Percentiles rank a stretch among this genome's conserved stretches.
phyloP scores from a whole-genome alignment of 1,140 invertebrate species.

The Lepidostoma basale region DNA sequence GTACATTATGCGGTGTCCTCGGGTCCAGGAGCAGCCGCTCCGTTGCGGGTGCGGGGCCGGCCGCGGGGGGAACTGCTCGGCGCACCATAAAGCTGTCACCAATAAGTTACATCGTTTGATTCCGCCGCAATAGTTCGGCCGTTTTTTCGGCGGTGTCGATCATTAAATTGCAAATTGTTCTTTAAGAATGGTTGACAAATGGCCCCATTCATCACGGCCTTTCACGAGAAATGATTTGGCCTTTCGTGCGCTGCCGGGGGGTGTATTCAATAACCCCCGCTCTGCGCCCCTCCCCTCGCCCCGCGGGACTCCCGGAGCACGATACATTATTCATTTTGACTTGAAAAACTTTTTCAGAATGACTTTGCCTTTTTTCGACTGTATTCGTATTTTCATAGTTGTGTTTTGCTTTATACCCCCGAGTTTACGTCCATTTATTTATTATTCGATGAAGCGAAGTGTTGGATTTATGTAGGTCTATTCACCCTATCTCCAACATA shows the following conservation, averaged over 20 bases:
- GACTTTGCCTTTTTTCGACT: constrained; percentile 37
- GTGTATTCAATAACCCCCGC: constrained; percentile 30
- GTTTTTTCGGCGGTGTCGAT: constrained; percentile 25
- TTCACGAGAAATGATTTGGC: constrained; percentile 41
- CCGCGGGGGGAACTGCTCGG: background rate
- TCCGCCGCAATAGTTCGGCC: constrained; percentile 6
- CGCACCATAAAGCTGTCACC: constrained; percentile 4
- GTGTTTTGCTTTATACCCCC: constrained; percentile 25
- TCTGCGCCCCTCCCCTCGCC: background rate
- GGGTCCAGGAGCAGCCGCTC: background rate
- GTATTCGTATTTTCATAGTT: constrained; percentile 36
- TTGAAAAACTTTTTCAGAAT: constrained; percentile 40
- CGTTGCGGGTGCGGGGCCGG: background rate
- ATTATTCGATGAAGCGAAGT: constrained; percentile 15
- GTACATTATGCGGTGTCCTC: constrained; percentile 1
- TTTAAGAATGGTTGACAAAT: constrained; percentile 37
- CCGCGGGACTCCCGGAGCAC: constrained; percentile 10
- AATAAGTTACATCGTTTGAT: constrained; percentile 18
- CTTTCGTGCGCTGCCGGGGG: background rate
- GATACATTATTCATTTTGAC: constrained; percentile 42
- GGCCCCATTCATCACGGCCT: constrained; percentile 30
- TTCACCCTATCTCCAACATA: background rate
- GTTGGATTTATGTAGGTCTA: constrained; percentile 8
- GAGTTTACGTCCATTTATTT: constrained; percentile 23
- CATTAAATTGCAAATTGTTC: constrained; percentile 36